Evolutionary conservation across 2,797 vertebrate species (phyloP), one percentile per base, ranked within the genome.

Genomic region (Meriones psammophilus): DNA sequence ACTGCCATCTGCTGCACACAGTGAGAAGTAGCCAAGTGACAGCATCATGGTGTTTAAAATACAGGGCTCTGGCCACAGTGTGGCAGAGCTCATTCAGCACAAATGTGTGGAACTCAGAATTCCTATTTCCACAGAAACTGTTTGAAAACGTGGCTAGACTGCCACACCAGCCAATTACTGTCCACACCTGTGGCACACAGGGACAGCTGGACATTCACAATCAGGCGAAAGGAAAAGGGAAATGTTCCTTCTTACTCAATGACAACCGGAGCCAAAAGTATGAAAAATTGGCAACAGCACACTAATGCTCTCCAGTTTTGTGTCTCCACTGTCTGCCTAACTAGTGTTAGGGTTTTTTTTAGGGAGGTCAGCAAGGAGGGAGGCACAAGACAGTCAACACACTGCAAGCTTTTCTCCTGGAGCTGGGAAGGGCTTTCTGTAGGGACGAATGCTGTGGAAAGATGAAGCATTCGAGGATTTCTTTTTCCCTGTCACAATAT

Each of bases 1-100:
- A 80, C n/a, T 92, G 96, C 95, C 95, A 85, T 68, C 92, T 95
- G 79, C 73, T 94, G 95, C 17, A 85, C 1, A 84, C 10, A 85
- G 36, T 88, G 77, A 94, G 71, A 88, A 93, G 92, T 0, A 60
- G 54, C 66, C 78, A 71, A 84, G 88, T 50, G 76, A 92, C 88
- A 54, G 8, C n/a, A 85, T 0, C 64, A 56, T 69, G 58, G 86
- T 79, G 39, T 60, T 76, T 89, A 62, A 92, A 92, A 9, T 62
- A 94, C 24, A 88, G 33, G 13, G 15, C 15, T 86, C 20, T 64
- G 54, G 54, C 60, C 78, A 86, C 50, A 69, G 74, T 89, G 85
- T 76, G 64, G 79, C 5, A 2, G 10, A 84, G 64, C 60, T 94
- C 64, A 66, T 26, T 95, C 68, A 83, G 66, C 28, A 73, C 28